Conservation (phyloP, 2,797 vertebrate species). For the Pagetopsis macropterus region DNA sequence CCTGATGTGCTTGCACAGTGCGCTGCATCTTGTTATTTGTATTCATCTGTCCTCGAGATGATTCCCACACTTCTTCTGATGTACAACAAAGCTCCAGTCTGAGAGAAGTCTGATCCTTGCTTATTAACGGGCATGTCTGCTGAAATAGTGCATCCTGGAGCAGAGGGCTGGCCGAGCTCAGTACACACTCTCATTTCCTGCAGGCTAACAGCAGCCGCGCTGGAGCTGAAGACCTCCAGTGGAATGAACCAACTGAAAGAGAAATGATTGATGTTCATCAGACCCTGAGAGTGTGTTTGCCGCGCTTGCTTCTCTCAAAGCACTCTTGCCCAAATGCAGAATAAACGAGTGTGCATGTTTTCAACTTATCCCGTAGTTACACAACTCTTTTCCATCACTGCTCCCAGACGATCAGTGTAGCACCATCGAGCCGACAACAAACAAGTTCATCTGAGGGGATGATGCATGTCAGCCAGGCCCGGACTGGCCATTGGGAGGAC, state of each 20-base stretch:
- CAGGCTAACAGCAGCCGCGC: slow-evolving; percentile 61
- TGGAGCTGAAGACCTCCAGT: slow-evolving; percentile 65
- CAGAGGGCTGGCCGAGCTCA: slow-evolving; percentile 50
- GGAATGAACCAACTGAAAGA: slow-evolving; percentile 74
- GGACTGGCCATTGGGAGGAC: no score
- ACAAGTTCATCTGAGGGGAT: slow-evolving; percentile 20
- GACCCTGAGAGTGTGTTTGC: slow-evolving; percentile 75
- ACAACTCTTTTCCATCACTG: slow-evolving; percentile 25
- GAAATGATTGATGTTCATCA: slow-evolving; percentile 78
- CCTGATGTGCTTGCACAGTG: background rate
- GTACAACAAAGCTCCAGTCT: slow-evolving; percentile 10
- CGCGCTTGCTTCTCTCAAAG: slow-evolving; percentile 50
- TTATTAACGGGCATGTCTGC: slow-evolving; percentile 51
- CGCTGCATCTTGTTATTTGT: background rate
- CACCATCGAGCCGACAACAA: background rate
- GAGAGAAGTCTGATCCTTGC: slow-evolving; percentile 30
- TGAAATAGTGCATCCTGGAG: slow-evolving; percentile 48
- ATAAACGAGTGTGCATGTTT: slow-evolving; percentile 11
- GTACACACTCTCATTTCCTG: slow-evolving; percentile 74
- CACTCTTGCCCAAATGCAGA: slow-evolving; percentile 46
- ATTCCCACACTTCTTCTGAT: background rate
- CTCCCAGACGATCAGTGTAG: background rate
- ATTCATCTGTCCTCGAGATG: slow-evolving; percentile 1
- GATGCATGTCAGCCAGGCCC: slow-evolving; percentile 28
- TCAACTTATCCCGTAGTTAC: slow-evolving; percentile 1